phyloP scores from a whole-genome alignment of 2,113 vertebrate species.

The Sus scrofa region DNA sequence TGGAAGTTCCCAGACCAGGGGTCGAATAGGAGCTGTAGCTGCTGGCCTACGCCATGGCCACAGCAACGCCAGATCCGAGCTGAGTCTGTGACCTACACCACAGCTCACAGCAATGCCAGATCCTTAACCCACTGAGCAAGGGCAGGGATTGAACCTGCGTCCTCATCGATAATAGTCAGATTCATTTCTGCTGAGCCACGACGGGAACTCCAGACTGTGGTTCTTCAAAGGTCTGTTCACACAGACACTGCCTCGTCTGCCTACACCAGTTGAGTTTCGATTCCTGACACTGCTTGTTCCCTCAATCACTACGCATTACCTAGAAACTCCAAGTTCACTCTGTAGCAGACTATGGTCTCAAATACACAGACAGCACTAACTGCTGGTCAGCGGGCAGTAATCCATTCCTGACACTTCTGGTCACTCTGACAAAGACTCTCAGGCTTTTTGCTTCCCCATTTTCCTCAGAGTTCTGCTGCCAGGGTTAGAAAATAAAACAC shows the following conservation, averaged over 20 bases:
- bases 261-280: not conserved
- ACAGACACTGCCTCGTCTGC: not conserved
- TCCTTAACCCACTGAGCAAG: too few relatives aligned
- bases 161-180: too few relatives aligned
- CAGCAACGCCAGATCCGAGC: too few relatives aligned
- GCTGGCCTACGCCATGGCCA: too few relatives aligned
- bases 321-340: not conserved
- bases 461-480: not conserved
- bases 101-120: too few relatives aligned
- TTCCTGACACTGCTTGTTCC: not conserved
- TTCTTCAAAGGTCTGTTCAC: not conserved
- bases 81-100: too few relatives aligned
- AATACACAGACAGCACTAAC: not conserved
- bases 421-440: not conserved
- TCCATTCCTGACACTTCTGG: not conserved
- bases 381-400: not conserved
- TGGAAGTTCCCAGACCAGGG: too few relatives aligned
- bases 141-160: too few relatives aligned
- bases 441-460: not conserved
- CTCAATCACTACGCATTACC: not conserved
- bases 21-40: too few relatives aligned
- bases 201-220: not conserved
- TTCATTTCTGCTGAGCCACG: too few relatives aligned
- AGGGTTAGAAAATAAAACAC: conserved; percentile 2
- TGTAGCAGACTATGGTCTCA: not conserved